phyloP scores from a whole-genome alignment of 2,113 vertebrate species.

The Cervus canadensis region DNA sequence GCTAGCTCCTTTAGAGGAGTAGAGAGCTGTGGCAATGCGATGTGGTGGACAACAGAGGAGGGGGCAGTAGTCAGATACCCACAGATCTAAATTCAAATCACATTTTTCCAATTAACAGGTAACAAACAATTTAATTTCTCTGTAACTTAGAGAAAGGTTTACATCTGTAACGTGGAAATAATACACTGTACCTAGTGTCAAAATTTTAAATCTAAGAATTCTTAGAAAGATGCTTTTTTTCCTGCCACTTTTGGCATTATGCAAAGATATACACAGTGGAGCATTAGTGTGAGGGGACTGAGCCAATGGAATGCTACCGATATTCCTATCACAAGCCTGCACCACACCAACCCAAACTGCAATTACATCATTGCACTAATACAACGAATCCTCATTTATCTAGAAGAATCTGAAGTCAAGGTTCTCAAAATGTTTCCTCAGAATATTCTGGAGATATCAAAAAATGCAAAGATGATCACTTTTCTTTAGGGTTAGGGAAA shows the following conservation, averaged over 20 bases:
- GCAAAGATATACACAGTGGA: not conserved
- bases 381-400: not conserved
- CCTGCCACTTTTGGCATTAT: not conserved
- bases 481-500: not conserved
- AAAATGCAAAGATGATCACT: not conserved
- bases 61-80: not conserved
- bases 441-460: not conserved
- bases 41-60: not conserved
- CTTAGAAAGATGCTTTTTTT: not conserved
- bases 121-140: conserved; percentile 14
- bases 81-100: not conserved
- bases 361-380: not conserved
- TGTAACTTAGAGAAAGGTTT: not conserved
- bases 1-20: not conserved
- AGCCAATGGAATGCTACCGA: not conserved
- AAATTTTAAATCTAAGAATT: not conserved
- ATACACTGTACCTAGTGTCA: not conserved
- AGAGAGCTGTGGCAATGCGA: not conserved
- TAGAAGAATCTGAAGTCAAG: not conserved
- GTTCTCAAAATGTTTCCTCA: not conserved
- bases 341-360: not conserved
- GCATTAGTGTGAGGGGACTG: not conserved
- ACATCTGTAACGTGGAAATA: not conserved
- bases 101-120: not conserved
- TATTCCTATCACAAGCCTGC: not conserved